Base-by-base conservation (phyloP, 1,140 invertebrate genomes). In the Ylistrum balloti region DNA sequence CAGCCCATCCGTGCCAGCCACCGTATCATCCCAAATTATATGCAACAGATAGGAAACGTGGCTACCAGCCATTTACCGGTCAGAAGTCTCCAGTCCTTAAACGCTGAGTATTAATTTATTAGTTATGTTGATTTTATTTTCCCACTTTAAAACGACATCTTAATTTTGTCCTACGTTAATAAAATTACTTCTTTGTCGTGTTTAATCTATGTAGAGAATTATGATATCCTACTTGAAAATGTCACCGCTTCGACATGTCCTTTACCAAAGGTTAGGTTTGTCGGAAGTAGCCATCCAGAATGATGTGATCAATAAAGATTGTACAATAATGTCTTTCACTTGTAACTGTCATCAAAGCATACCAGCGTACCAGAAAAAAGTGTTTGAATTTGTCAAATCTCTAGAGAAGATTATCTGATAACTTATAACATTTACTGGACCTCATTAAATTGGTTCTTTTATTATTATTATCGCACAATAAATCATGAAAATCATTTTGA, bases 1-100 rank as follows among this genome's bases (percentile, higher is more conserved):
- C 56, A 74, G 56, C 56, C 56, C 56, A 74, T 74, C 56, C 56
- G n/a, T 74, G 56, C 56, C 56, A 74, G 56, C 56, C 56, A 28
- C n/a, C n/a, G 56, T 74, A 74, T 74, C 56, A 74, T 74, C 56
- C 56, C 11, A 74, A 74, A 74, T 74, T 74, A 74, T 74, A 74
- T 74, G 56, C 56, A 74, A 74, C 56, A 74, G 56, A 74, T 74
- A 74, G 56, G 56, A 74, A 74, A 74, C 56, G 17, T 17, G 56
- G 56, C 56, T 74, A 74, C 56, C 56, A 74, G 22, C 56, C 11
- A 74, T 74, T 74, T 74, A 74, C 56, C 56, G 56, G 56, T 74
- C 56, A 74, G 5, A 74, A n/a, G 56, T 74, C n/a, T 74, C 3
- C 56, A 74, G 13, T 74, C 56, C n/a, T 74, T 28, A 28, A 28